phyloP scores from a whole-genome alignment of 2,797 vertebrate species.

The Myotis myotis region DNA sequence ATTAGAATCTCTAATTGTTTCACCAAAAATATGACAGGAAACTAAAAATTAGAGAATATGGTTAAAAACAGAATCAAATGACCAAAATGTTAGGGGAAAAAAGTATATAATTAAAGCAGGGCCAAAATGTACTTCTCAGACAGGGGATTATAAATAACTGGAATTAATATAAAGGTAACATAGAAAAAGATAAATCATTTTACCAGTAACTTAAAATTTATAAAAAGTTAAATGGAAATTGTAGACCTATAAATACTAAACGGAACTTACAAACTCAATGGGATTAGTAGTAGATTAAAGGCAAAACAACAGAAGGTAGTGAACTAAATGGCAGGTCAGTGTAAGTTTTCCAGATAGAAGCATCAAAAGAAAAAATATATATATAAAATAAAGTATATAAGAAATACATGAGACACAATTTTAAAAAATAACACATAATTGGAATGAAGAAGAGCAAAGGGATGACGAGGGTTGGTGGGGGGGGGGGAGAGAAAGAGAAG shows the following conservation, averaged over 20 bases:
- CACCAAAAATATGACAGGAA: background rate
- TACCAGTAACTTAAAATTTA: background rate
- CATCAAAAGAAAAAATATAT: background rate
- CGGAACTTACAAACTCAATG: background rate
- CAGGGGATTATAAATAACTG: background rate
- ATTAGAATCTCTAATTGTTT: background rate
- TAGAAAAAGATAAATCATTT: background rate
- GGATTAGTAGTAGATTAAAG: background rate
- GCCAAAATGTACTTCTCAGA: background rate
- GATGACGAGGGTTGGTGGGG: rapidly evolving
- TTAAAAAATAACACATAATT: background rate
- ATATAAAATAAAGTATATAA: background rate
- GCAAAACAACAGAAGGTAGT: background rate
- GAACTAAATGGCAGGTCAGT: background rate
- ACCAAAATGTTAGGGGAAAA: background rate
- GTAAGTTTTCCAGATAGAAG: background rate
- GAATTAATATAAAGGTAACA: background rate
- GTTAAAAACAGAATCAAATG: background rate
- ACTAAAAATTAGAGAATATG: background rate
- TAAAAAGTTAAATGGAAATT: background rate
- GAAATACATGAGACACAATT: background rate
- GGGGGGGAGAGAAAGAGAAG: background rate
- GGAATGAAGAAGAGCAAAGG: background rate
- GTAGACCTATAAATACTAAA: background rate
- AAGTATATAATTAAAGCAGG: background rate